These are phyloP conservation scores for Cataglyphis altisquamis DNA, from an alignment of 2,888 invertebrate genomes.

Conservation along the genomic window DNA sequence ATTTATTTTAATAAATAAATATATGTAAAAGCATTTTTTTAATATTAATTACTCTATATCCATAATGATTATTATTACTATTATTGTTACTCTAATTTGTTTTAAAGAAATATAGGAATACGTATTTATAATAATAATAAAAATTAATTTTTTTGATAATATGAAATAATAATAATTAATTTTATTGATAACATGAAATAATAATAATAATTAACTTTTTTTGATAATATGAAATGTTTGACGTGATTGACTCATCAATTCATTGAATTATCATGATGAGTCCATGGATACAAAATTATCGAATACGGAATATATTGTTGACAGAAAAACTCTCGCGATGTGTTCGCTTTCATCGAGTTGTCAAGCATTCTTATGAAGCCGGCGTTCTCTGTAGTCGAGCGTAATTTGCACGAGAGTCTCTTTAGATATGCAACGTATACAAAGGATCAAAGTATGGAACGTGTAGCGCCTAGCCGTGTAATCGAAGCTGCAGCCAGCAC, in stretches of 20 bases:
- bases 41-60: background rate
- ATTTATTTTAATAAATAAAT: background rate
- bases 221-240: background rate
- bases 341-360: constrained; percentile 33
- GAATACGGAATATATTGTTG: background rate
- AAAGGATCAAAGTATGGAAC: constrained; percentile 56
- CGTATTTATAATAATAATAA: background rate
- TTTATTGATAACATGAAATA: background rate
- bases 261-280: background rate
- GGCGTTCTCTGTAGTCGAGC: constrained; percentile 14
- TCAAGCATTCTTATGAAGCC: constrained; percentile 41
- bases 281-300: background rate
- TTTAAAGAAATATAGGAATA: background rate
- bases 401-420: constrained; percentile 48
- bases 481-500: constrained; percentile 58
- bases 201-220: constrained; percentile 3
- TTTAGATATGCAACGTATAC: constrained; percentile 47
- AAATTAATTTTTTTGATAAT: background rate
- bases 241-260: background rate
- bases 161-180: background rate
- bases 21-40: background rate
- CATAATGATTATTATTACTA: background rate
- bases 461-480: constrained; percentile 55
- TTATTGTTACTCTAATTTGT: background rate
- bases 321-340: constrained; percentile 26